Evolutionary conservation across 2,888 invertebrate species (phyloP).

Genomic region (Campoplex nolae): DNA sequence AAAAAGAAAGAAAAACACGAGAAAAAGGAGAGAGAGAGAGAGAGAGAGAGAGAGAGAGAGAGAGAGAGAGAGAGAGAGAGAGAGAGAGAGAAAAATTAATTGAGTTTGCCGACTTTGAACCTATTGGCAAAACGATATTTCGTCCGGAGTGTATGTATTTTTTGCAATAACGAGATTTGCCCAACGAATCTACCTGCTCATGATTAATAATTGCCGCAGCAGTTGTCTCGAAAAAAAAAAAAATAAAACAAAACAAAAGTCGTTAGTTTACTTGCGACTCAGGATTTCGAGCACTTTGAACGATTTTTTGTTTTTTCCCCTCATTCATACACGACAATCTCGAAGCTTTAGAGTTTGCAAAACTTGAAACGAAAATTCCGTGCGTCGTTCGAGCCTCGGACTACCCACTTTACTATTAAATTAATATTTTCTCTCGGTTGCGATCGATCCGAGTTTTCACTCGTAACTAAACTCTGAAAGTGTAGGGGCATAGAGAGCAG

Average conservation of each 20-base stretch:
- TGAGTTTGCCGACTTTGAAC: not conserved
- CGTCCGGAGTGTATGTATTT: not conserved
- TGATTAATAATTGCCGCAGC: not conserved
- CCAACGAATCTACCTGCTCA: not conserved
- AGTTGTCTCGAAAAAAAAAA: not conserved
- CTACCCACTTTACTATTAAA: slow-evolving; percentile 8
- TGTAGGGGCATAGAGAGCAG: not conserved
- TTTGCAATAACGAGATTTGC: not conserved
- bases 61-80: not conserved
- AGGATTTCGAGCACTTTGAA: too few species aligned
- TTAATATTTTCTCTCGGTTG: slow-evolving; percentile 39
- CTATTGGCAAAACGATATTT: not conserved
- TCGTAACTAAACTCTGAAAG: not conserved
- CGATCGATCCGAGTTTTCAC: slow-evolving; percentile 50
- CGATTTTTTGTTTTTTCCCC: too few species aligned
- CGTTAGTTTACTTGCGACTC: not conserved
- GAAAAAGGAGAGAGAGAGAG: not conserved
- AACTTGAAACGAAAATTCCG: not conserved
- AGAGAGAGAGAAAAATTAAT: not conserved
- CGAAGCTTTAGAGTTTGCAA: too few species aligned
- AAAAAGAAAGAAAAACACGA: not conserved
- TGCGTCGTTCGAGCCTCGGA: not conserved
- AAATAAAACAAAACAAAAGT: not conserved
- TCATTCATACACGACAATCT: too few species aligned
- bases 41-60: not conserved